Evolutionary conservation across 2,113 vertebrate genomes (phyloP).

Genomic region (Sardina pilchardus): DNA sequence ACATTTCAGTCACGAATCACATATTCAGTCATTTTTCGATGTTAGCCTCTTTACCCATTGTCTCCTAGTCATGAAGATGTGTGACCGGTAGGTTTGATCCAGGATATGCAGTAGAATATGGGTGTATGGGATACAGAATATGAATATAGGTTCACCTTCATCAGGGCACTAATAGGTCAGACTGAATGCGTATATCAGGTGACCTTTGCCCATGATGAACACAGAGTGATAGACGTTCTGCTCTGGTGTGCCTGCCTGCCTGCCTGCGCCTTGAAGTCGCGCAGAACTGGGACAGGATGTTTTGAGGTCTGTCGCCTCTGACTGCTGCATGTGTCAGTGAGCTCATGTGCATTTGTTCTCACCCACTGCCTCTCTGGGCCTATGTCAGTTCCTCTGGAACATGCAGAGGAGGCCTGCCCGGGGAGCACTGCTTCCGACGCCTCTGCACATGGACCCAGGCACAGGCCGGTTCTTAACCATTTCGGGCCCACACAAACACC

Average conservation of each 20-base stretch:
- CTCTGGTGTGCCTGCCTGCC: not conserved
- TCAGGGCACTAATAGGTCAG: not conserved
- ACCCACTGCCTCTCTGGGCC: not conserved
- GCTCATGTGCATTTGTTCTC: constrained; percentile 10
- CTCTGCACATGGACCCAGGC: not conserved
- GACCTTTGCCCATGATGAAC: not conserved
- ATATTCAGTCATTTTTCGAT: too few species aligned
- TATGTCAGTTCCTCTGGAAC: not conserved
- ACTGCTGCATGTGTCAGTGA: constrained; percentile 48
- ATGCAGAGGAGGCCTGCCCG: not conserved
- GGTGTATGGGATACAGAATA: too few species aligned
- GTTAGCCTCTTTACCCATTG: too few species aligned
- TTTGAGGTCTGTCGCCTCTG: constrained; percentile 14
- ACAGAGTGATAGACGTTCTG: too few species aligned
- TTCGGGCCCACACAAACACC: constrained; percentile 12
- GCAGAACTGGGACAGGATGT: constrained; percentile 8
- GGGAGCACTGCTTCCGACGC: constrained; percentile 1
- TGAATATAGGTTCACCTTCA: not conserved
- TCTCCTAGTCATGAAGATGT: too few species aligned
- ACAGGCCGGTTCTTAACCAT: not conserved
- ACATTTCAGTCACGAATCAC: too few species aligned
- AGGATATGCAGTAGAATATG: too few species aligned
- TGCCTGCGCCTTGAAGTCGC: not conserved
- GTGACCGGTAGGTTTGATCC: too few species aligned
- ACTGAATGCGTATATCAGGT: not conserved